Evolutionary conservation across 2,888 invertebrate species (phyloP).

Genomic region (Molanna angustata): DNA sequence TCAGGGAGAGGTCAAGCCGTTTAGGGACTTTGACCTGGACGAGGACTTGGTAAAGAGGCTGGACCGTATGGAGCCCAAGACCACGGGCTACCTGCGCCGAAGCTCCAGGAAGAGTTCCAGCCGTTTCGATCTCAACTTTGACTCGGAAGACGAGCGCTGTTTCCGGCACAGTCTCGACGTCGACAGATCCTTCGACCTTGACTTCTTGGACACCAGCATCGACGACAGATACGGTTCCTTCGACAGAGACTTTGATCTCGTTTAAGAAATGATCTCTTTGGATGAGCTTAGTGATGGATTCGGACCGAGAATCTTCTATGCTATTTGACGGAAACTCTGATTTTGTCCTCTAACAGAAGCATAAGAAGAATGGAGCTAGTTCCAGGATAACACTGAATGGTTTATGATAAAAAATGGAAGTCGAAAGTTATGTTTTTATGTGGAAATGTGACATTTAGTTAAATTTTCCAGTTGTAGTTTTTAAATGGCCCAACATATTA

Average conservation of each 20-base stretch:
- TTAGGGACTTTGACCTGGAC: constrained; percentile 43
- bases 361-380: background rate
- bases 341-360: too few species aligned
- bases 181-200: constrained; percentile 50
- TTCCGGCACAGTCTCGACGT: constrained; percentile 51
- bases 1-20: constrained; percentile 19
- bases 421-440: background rate
- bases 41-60: constrained; percentile 29
- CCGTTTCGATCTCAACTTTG: constrained; percentile 31
- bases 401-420: background rate
- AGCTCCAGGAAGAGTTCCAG: constrained; percentile 27
- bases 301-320: too few species aligned
- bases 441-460: background rate
- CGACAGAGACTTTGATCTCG: constrained; percentile 32
- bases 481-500: too few species aligned
- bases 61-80: constrained; percentile 29
- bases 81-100: constrained; percentile 22
- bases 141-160: constrained; percentile 31
- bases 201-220: constrained; percentile 47
- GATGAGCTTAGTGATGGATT: background rate
- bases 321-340: too few species aligned
- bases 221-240: constrained; percentile 40
- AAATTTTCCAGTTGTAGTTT: background rate
- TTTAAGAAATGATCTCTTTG: constrained; percentile 25
- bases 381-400: background rate